A percentile compares a stretch with the other conserved stretches of the same genome.
Evolutionary conservation across 2,113 vertebrate genomes (phyloP).

Genomic region (Globicephala melas): DNA sequence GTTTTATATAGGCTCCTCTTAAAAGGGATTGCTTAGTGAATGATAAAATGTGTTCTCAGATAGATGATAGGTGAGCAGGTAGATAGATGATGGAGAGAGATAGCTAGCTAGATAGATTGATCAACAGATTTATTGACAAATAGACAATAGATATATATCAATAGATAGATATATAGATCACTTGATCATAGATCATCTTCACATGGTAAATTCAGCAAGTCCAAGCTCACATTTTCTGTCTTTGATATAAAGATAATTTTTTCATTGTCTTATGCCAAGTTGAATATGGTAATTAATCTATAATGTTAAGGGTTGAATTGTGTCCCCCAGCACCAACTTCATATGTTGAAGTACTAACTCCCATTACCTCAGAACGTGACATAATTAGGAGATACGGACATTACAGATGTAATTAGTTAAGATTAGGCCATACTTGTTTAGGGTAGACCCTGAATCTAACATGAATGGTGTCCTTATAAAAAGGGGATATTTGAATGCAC

Average conservation of each 20-base stretch:
- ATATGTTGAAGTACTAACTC: background rate
- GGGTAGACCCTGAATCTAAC: too few relatives aligned
- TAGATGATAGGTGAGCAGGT: background rate
- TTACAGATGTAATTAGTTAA: background rate
- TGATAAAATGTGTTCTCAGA: background rate
- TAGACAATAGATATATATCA: background rate
- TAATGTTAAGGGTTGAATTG: background rate
- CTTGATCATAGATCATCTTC: background rate
- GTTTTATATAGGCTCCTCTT: background rate
- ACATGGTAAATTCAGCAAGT: rapidly evolving
- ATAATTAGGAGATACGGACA: background rate
- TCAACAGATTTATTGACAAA: rapidly evolving
- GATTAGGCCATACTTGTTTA: too few relatives aligned
- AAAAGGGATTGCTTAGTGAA: background rate
- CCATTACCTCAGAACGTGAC: background rate
- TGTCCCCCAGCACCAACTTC: background rate
- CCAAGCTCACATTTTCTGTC: background rate
- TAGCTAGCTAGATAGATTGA: background rate
- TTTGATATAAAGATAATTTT: background rate
- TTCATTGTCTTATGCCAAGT: too few relatives aligned
- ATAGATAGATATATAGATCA: background rate
- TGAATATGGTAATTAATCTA: background rate
- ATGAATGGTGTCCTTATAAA: background rate
- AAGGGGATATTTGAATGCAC: background rate
- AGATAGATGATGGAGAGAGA: background rate